A percentile compares a stretch with the other conserved stretches of the same genome.
Evolutionary conservation across 2,888 invertebrate genomes (phyloP).

Genomic region (Himalopsyche anomala): DNA sequence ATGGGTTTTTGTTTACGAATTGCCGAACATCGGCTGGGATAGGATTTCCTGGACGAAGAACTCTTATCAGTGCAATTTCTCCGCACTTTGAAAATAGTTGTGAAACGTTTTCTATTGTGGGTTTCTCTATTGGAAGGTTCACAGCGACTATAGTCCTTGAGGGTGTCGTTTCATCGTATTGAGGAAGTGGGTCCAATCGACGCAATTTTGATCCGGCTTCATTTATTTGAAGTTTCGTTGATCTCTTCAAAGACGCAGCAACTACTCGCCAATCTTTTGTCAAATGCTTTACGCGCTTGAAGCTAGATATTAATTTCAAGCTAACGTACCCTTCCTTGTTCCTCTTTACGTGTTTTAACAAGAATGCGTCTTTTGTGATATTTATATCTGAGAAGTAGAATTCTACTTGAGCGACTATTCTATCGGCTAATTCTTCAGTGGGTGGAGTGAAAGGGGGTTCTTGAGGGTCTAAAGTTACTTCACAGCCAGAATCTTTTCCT

Average conservation of each 20-base stretch:
- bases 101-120: conserved; percentile 93
- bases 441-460: conserved; percentile 83
- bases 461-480: conserved; percentile 76
- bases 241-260: conserved; percentile 88
- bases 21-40: conserved; percentile 94
- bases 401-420: conserved; percentile 92
- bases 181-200: conserved; percentile 89
- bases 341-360: conserved; percentile 94
- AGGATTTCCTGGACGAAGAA: conserved; percentile 91
- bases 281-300: conserved; percentile 94
- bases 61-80: conserved; percentile 91
- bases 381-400: conserved; percentile 97
- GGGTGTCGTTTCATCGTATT: conserved; percentile 94
- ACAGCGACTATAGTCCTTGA: conserved; percentile 94
- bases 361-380: conserved; percentile 95
- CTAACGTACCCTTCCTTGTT: conserved; percentile 98
- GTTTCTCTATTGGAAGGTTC: conserved; percentile 88
- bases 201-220: conserved; percentile 93
- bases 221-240: conserved; percentile 90
- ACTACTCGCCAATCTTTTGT: conserved; percentile 97
- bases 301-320: conserved; percentile 94
- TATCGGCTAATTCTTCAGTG: conserved; percentile 85
- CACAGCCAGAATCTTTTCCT: conserved; percentile 83
- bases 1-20: conserved; percentile 93
- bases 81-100: conserved; percentile 92